Percentiles rank a stretch among this genome's conserved stretches.
These are phyloP conservation scores for Gymnogyps californianus DNA, from an alignment of 2,113 vertebrate species.

Conservation along the genomic window DNA sequence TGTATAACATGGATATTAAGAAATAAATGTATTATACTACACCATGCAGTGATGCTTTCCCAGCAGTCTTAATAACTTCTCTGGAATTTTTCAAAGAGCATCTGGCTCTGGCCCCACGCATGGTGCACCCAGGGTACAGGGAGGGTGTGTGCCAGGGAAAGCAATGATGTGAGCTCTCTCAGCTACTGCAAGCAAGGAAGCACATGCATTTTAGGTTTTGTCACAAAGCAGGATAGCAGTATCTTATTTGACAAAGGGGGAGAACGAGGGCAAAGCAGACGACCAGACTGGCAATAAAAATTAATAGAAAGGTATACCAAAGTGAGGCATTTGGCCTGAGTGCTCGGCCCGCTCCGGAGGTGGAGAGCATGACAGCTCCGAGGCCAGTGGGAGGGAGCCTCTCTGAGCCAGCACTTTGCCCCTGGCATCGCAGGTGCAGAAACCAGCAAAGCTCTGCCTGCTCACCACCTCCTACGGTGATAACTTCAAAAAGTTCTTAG, in stretches of 20 bases:
- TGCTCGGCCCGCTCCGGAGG: accelerated
- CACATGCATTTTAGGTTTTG: not conserved
- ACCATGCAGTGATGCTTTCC: not conserved
- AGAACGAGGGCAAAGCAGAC: not conserved
- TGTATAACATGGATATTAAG: not conserved
- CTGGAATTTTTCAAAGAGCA: not conserved
- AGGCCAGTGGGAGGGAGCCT: not conserved
- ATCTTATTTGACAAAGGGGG: not conserved
- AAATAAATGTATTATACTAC: not conserved
- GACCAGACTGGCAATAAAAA: not conserved
- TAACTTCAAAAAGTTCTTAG: not conserved
- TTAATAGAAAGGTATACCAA: not conserved
- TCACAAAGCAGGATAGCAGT: not conserved
- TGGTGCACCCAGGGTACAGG: not conserved
- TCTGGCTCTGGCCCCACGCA: accelerated
- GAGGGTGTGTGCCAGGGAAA: not conserved
- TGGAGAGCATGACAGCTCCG: not conserved
- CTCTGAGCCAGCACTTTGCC: not conserved
- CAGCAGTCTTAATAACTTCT: not conserved
- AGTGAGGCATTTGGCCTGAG: not conserved
- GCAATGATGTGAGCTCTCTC: not conserved
- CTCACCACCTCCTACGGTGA: not conserved
- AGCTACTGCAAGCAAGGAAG: not conserved
- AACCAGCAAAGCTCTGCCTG: not conserved
- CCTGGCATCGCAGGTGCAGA: not conserved